Conservation (phyloP, 2,888 invertebrate species). For the Hyposoter dolosus region DNA sequence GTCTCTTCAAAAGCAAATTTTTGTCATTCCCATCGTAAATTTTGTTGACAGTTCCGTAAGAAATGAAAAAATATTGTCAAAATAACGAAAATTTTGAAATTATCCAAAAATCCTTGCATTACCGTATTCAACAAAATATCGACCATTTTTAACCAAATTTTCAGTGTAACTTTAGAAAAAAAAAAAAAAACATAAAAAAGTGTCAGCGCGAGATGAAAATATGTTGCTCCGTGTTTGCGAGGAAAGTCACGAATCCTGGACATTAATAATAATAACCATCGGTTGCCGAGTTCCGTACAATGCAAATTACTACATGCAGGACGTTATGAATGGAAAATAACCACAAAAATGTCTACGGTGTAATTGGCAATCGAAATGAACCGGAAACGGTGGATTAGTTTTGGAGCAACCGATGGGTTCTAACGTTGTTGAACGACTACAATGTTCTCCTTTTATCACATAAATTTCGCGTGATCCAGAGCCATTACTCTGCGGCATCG, state of each 20-base stretch:
- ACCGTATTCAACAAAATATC: too few species aligned
- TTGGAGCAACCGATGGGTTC: not conserved
- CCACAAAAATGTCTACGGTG: not conserved
- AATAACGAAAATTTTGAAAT: too few species aligned
- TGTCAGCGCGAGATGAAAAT: not conserved
- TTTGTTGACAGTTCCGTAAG: too few species aligned
- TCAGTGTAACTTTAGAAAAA: too few species aligned
- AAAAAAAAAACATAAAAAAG: not conserved
- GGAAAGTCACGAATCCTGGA: not conserved
- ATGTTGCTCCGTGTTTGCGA: not conserved
- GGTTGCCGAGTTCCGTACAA: not conserved
- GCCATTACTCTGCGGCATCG: constrained; percentile 55
- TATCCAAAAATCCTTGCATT: too few species aligned
- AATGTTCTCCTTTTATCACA: not conserved
- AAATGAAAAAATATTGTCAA: too few species aligned
- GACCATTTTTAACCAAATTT: too few species aligned
- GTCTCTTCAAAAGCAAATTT: too few species aligned
- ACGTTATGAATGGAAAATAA: not conserved
- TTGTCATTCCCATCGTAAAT: too few species aligned
- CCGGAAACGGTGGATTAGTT: not conserved
- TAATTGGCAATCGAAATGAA: not conserved
- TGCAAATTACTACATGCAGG: not conserved
- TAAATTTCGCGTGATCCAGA: constrained; percentile 45
- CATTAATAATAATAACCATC: not conserved
- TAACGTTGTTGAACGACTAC: not conserved